A percentile compares a stretch with the other conserved stretches of the same genome.
Conservation (phyloP, 2,113 vertebrate species). For the Anser brachyrhynchus region DNA sequence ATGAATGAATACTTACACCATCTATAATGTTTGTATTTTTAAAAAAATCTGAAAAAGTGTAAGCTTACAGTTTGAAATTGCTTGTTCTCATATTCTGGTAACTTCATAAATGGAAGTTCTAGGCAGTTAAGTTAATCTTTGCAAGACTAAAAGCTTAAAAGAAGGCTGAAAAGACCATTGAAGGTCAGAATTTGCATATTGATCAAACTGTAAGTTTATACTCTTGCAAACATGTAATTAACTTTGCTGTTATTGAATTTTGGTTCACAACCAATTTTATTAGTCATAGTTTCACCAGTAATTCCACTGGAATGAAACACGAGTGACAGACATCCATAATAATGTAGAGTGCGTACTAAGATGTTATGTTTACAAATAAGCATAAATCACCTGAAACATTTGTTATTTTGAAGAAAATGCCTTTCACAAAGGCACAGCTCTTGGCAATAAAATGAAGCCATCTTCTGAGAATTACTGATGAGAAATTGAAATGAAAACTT, state of each 20-base stretch:
- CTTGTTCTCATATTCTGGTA: slow-evolving; percentile 16
- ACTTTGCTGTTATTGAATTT: slow-evolving; percentile 84
- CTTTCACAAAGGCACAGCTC: neutral
- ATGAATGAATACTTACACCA: neutral
- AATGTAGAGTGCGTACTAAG: slow-evolving; percentile 46
- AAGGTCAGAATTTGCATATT: slow-evolving; percentile 89
- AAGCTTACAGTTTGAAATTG: neutral
- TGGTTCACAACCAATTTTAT: slow-evolving; percentile 81
- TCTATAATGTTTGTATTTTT: neutral
- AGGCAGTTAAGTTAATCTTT: slow-evolving; percentile 78
- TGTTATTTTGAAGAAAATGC: slow-evolving; percentile 28
- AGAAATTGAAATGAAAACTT: neutral
- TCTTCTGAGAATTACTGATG: neutral
- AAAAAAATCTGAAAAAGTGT: neutral
- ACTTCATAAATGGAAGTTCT: slow-evolving; percentile 75
- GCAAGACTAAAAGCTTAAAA: slow-evolving; percentile 80
- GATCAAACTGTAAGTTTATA: slow-evolving; percentile 84
- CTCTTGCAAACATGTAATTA: slow-evolving; percentile 82
- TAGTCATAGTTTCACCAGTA: slow-evolving; percentile 74
- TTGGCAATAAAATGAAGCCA: neutral
- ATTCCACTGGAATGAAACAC: slow-evolving; percentile 66
- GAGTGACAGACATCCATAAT: slow-evolving; percentile 64
- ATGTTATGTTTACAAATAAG: slow-evolving; percentile 6
- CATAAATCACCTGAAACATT: slow-evolving; percentile 6
- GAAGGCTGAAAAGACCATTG: slow-evolving; percentile 80